Evolutionary conservation across 2,113 vertebrate species (phyloP).

Genomic region (Bostrychus sinensis): DNA sequence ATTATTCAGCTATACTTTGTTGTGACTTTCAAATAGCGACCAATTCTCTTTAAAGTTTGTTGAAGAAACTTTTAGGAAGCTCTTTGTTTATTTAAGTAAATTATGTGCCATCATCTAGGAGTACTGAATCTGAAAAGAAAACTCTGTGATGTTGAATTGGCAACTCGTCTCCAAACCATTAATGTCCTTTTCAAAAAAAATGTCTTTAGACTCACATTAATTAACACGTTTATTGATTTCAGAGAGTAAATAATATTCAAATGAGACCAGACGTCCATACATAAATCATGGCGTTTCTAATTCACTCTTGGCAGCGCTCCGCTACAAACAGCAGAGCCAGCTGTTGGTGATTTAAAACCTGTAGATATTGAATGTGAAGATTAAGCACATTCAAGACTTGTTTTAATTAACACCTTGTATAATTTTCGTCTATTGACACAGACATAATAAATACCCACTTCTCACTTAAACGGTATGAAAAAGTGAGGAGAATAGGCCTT

Average conservation of each 20-base stretch:
- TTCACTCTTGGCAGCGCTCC: neutral
- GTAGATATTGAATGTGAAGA: neutral
- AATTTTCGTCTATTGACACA: too few species aligned
- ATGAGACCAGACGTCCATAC: neutral
- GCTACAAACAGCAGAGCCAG: neutral
- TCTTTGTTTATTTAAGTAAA: neutral
- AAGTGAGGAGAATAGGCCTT: too few species aligned
- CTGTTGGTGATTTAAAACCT: conserved; percentile 1
- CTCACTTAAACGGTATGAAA: too few species aligned
- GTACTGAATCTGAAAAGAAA: too few species aligned
- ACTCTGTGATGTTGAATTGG: neutral
- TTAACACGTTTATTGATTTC: neutral
- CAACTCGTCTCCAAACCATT: neutral
- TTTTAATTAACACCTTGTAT: neutral
- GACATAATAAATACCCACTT: too few species aligned
- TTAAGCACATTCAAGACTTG: neutral
- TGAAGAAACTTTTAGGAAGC: neutral
- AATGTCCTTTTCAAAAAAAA: neutral
- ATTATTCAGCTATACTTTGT: too few species aligned
- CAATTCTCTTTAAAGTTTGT: too few species aligned
- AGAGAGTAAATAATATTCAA: neutral
- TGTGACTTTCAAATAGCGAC: too few species aligned
- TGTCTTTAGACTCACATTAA: neutral
- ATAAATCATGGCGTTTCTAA: neutral
- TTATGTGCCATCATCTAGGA: neutral